Percentiles rank a stretch among this genome's conserved stretches.
Evolutionary conservation across 1,140 invertebrate genomes (phyloP).

Genomic region (Bicyclus anynana): DNA sequence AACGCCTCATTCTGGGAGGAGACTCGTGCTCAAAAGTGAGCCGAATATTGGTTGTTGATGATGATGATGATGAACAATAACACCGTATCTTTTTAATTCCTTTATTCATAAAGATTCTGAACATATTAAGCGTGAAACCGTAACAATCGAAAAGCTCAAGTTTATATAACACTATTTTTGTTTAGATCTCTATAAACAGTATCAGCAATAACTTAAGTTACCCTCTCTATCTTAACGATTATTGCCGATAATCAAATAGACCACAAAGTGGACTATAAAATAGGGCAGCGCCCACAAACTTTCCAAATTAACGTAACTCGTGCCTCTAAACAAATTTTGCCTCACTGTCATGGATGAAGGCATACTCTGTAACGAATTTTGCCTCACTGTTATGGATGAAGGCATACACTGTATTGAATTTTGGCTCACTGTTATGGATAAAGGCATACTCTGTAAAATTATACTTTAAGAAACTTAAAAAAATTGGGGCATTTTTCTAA

Average conservation of each 20-base stretch:
- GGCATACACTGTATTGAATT: not conserved
- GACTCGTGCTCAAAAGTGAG: too few relatives aligned
- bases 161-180: too few relatives aligned
- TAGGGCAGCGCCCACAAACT: not conserved
- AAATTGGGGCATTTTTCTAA: too few relatives aligned
- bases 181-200: too few relatives aligned
- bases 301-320: not conserved
- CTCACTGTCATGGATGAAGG: not conserved
- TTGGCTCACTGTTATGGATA: not conserved
- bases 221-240: conserved; percentile 4
- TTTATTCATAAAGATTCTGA: too few relatives aligned
- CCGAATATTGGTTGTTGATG: too few relatives aligned
- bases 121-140: too few relatives aligned
- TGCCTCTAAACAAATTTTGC: conserved; percentile 4
- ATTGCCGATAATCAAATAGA: not conserved
- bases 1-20: too few relatives aligned
- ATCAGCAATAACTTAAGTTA: not conserved
- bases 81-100: too few relatives aligned
- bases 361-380: not conserved
- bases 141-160: too few relatives aligned
- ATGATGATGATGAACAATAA: too few relatives aligned
- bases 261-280: not conserved
- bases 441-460: not conserved
- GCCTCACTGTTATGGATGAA: not conserved
- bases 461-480: too few relatives aligned